Percentiles rank a stretch among this genome's conserved stretches.
phyloP scores from a whole-genome alignment of 2,888 invertebrate species.

The Acanthosepion esculentum region DNA sequence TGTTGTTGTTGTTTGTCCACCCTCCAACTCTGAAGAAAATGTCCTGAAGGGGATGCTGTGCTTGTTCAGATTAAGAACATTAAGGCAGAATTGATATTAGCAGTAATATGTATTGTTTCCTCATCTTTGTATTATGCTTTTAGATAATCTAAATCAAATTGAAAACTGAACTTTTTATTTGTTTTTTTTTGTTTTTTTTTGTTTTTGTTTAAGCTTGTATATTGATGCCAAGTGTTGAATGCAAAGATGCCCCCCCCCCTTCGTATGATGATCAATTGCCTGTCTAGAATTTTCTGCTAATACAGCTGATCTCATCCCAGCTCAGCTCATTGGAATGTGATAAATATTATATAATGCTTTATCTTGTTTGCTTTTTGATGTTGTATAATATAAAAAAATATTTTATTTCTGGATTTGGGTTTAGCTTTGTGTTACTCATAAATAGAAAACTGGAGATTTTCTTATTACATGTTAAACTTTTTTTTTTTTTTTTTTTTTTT shows the following conservation, averaged over 20 bases:
- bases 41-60: not conserved
- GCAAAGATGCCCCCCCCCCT: not conserved
- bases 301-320: not conserved
- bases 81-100: too few species aligned
- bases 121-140: not conserved
- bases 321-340: not conserved
- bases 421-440: not conserved
- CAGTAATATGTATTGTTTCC: too few species aligned
- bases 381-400: not conserved
- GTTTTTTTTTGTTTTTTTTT: too few species aligned
- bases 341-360: not conserved
- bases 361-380: not conserved
- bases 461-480: not conserved
- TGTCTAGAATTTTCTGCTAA: not conserved
- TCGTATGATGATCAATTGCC: not conserved
- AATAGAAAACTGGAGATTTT: not conserved
- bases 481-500: too few species aligned
- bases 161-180: too few species aligned
- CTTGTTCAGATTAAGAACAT: not conserved
- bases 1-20: too few species aligned
- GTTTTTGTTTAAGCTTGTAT: not conserved
- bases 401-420: not conserved
- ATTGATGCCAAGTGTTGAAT: not conserved
- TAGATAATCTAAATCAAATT: not conserved
- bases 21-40: too few species aligned